Base-by-base conservation (phyloP, 2,797 vertebrate species). In the Enteromius mattozi region DNA sequence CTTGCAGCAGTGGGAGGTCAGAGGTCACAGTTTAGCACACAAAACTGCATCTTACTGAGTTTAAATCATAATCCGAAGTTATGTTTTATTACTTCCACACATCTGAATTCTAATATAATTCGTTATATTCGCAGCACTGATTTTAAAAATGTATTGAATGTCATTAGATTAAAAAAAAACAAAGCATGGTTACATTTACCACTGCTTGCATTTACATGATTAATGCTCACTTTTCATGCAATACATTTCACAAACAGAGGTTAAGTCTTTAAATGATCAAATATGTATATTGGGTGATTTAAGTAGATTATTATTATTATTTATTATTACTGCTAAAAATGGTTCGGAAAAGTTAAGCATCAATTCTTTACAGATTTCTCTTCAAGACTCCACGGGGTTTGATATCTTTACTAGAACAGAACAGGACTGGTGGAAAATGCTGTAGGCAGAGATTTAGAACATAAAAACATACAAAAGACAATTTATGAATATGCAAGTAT, bases 1-100 rank as follows among this genome's bases (percentile, higher is more conserved):
- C 42, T 68, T 71, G 45, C 33, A 80, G 63, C 21, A 35, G 65
- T 76, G 6, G 24, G 51, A 82, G 66, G 45, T 82, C 68, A 56
- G 65, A 65, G 72, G 37, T 59, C 77, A 78, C 65, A 6, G 17
- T n/a, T 56, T 35, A 61, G 8, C 3, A 6, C 65, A 19, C n/a
- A 68, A 56, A 54, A 83, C 12, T 6, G 3, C 16, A 70, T 59
- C 45, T 61, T 30, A 14, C 30, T 10, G 10, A 56, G 33, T 21
- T 54, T 1, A 81, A 54, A 61, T 37, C 1, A 1, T 30, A 65
- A 6, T 1, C 35, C 2, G 3, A 49, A 61, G 2, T 16, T 8
- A 10, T 12, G n/a, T 59, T 74, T 74, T 35, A 37, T 51, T n/a
- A 49, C 19, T 47, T 66, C 4, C 17, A 21, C 16, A 49, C 3